Conservation (phyloP, 2,113 vertebrate genomes). For the Nycticorax nycticorax region DNA sequence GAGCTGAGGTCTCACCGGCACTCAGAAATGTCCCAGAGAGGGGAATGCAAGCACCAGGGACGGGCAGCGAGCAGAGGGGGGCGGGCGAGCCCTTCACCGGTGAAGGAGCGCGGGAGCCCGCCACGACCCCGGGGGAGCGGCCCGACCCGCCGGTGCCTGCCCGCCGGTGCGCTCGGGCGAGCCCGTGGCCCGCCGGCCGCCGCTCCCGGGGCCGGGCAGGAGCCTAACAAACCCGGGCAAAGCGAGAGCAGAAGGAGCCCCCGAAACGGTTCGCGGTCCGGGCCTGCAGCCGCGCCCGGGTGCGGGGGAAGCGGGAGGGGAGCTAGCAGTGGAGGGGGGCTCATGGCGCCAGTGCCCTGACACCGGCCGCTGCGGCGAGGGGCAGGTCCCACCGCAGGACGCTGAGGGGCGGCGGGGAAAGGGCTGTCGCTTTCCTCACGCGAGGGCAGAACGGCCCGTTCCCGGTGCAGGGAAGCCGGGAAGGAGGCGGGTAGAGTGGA, state of each 20-base stretch:
- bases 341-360: neutral
- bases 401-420: neutral
- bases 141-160: neutral
- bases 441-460: neutral
- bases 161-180: neutral
- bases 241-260: neutral
- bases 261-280: neutral
- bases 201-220: neutral
- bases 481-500: neutral
- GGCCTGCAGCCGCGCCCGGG: neutral
- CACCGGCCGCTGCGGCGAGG: neutral
- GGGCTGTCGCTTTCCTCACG: neutral
- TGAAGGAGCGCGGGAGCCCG: neutral
- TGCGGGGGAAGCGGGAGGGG: neutral
- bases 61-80: neutral
- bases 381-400: neutral
- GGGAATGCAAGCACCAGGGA: neutral
- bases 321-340: neutral
- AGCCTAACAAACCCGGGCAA: neutral
- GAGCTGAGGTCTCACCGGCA: no score
- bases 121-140: neutral
- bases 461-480: neutral
- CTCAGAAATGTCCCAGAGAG: neutral
- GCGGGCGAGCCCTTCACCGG: neutral
- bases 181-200: neutral